These are phyloP conservation scores for Calephelis nemesis DNA, from an alignment of 1,140 invertebrate genomes.

Conservation along the genomic window DNA sequence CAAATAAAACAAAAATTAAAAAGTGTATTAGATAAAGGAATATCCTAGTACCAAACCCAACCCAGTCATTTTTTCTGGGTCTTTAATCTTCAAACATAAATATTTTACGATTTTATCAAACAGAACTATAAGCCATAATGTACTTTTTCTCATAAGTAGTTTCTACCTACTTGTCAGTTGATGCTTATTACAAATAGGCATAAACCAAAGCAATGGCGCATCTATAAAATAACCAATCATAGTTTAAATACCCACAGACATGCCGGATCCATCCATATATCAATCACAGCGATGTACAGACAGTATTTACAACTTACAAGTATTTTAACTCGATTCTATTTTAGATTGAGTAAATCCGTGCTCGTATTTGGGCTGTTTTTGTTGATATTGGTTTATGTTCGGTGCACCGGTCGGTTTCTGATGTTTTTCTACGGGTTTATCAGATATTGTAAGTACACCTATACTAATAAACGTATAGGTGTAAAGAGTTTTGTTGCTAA, in stretches of 20 bases:
- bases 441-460: constrained; percentile 20
- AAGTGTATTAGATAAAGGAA: no score
- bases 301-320: constrained; percentile 58
- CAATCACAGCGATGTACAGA: constrained; percentile 57
- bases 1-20: no score
- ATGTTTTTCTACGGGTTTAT: constrained; percentile 42
- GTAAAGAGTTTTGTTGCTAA: constrained; percentile 2
- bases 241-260: constrained; percentile 40
- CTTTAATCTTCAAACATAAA: no score
- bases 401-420: constrained; percentile 29
- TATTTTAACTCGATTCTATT: constrained; percentile 56
- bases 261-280: constrained; percentile 57
- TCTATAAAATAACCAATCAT: constrained; percentile 36
- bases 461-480: not conserved
- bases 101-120: no score
- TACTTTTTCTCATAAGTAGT: no score
- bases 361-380: constrained; percentile 53
- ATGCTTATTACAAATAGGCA: not conserved
- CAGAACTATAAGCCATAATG: no score
- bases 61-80: no score
- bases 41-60: no score
- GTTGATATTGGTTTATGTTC: constrained; percentile 51
- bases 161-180: no score
- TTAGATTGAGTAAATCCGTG: constrained; percentile 55
- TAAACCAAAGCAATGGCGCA: not conserved